Evolutionary conservation across 2,113 vertebrate genomes (phyloP).

Genomic region (Vidua chalybeata): DNA sequence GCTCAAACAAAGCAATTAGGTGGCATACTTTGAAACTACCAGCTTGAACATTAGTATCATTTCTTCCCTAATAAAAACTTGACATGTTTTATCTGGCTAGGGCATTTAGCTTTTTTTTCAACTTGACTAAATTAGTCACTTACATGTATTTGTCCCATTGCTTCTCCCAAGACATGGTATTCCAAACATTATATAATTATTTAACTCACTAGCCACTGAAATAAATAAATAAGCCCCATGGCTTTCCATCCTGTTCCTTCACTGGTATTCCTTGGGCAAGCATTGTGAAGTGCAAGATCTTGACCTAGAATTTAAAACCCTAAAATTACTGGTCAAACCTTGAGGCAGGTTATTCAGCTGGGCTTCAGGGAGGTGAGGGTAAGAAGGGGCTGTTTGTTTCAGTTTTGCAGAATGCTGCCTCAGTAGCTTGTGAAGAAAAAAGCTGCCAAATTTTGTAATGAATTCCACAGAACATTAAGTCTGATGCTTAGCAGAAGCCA

Average conservation of each 20-base stretch:
- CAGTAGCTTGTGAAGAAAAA: slow-evolving; percentile 28
- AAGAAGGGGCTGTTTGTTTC: neutral
- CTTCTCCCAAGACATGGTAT: neutral
- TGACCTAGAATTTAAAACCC: neutral
- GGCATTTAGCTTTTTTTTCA: neutral
- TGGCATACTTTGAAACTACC: slow-evolving; percentile 46
- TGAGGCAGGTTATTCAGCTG: neutral
- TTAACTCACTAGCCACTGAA: neutral
- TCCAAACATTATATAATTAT: neutral
- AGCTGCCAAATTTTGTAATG: slow-evolving; percentile 70
- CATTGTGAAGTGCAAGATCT: neutral
- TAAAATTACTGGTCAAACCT: neutral
- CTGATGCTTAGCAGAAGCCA: slow-evolving; percentile 69
- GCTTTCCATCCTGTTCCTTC: neutral
- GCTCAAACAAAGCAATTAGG: slow-evolving; percentile 56
- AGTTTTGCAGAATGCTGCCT: slow-evolving; percentile 4
- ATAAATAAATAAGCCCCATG: neutral
- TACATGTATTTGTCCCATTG: neutral
- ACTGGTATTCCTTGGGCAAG: neutral
- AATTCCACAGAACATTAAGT: slow-evolving; percentile 71
- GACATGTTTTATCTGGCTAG: slow-evolving; percentile 8
- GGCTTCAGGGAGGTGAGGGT: neutral
- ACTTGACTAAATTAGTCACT: slow-evolving; percentile 7
- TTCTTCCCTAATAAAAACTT: slow-evolving; percentile 58
- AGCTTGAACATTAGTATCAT: slow-evolving; percentile 59